A percentile compares a stretch with the other conserved stretches of the same genome.
phyloP scores from a whole-genome alignment of 2,797 vertebrate genomes.

The Gallinago nigripennis region DNA sequence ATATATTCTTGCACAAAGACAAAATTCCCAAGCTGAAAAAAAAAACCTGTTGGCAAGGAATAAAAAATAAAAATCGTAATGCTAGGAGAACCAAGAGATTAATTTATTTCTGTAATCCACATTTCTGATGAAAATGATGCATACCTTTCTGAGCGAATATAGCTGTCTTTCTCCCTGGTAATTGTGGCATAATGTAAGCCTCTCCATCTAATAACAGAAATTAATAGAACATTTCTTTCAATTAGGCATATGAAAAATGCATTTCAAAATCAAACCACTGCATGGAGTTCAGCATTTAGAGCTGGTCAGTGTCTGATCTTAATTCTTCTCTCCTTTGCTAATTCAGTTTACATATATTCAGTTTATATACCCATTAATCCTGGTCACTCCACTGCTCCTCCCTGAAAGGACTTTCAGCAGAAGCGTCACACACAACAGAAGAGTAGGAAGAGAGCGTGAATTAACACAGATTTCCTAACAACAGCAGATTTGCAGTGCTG shows the following conservation, averaged over 20 bases:
- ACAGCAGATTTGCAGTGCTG: not conserved
- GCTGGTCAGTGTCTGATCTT: not conserved
- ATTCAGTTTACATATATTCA: not conserved
- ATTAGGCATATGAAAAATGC: not conserved
- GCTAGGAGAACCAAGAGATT: not conserved
- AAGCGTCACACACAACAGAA: not conserved
- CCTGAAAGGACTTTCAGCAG: not conserved
- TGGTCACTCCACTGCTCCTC: not conserved
- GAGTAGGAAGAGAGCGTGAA: not conserved
- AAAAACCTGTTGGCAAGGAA: not conserved
- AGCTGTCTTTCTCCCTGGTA: not conserved
- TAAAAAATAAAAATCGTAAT: not conserved
- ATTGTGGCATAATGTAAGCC: not conserved
- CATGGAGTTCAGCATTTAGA: not conserved
- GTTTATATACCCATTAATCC: not conserved
- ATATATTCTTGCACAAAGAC: not conserved
- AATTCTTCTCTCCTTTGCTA: not conserved
- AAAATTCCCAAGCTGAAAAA: not conserved
- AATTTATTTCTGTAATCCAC: not conserved
- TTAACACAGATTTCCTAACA: not conserved
- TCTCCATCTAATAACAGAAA: not conserved
- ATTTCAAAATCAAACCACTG: not conserved
- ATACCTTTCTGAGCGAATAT: not conserved
- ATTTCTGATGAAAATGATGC: not conserved
- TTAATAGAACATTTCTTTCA: not conserved